Evolutionary conservation across 2,888 invertebrate genomes (phyloP).

Genomic region (Penaeus monodon): DNA sequence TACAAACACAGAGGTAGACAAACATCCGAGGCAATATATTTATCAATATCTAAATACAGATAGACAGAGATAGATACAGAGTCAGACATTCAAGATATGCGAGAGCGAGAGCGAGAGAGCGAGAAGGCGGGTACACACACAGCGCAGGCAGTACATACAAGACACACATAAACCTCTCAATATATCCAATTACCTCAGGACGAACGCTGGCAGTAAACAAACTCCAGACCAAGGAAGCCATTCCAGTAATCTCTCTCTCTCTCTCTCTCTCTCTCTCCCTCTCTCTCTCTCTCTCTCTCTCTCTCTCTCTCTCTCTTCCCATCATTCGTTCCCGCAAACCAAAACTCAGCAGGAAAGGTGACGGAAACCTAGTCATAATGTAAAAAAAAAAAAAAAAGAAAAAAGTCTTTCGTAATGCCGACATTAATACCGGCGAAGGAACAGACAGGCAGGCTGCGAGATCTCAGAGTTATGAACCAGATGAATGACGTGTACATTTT

Average conservation of each 20-base stretch:
- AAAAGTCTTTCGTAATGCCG: conserved; percentile 22
- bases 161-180: conserved; percentile 38
- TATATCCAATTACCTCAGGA: conserved; percentile 41
- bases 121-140: neutral
- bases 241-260: neutral
- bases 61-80: too few species aligned
- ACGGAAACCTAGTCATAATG: neutral
- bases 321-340: too few species aligned
- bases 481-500: conserved; percentile 56
- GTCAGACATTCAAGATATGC: neutral
- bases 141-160: conserved; percentile 24
- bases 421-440: conserved; percentile 32
- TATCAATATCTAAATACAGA: too few species aligned
- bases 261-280: conserved; percentile 4
- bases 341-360: neutral
- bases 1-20: neutral
- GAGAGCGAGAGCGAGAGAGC: conserved; percentile 15
- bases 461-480: conserved; percentile 35
- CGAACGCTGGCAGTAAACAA: conserved; percentile 20
- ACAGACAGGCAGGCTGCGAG: neutral
- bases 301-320: too few species aligned
- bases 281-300: too few species aligned
- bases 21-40: too few species aligned
- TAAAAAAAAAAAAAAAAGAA: too few species aligned
- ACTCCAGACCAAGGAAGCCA: neutral